Conservation (phyloP, 2,888 invertebrate genomes). For the Hetaerina titia region DNA sequence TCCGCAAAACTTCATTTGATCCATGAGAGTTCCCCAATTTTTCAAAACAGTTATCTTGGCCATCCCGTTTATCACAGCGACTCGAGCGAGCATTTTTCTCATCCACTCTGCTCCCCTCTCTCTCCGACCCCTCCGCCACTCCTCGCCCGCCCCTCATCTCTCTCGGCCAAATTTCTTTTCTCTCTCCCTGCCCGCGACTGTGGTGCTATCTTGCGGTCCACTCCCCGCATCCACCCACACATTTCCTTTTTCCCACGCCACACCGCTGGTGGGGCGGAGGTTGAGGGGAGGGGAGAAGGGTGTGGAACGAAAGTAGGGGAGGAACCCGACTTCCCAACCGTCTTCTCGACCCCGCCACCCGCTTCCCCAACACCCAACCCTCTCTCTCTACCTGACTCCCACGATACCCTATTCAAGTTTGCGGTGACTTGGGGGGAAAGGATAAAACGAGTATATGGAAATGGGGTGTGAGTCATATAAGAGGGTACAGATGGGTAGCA, state of each 20-base stretch:
- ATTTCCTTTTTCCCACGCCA: neutral
- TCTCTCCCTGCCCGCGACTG: neutral
- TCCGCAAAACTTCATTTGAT: constrained; percentile 2
- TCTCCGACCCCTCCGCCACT: neutral
- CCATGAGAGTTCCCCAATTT: neutral
- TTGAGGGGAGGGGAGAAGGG: no score
- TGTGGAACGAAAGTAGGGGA: no score
- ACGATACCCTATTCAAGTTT: no score
- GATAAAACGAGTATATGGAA: no score
- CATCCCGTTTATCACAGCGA: neutral
- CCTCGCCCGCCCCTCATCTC: neutral
- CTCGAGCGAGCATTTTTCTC: neutral
- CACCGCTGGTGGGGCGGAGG: neutral
- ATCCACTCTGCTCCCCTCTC: neutral
- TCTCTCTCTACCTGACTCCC: no score
- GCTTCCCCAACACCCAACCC: no score
- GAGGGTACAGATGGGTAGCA: no score
- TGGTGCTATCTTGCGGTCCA: neutral
- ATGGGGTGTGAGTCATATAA: no score
- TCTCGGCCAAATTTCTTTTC: neutral
- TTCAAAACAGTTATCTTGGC: constrained; percentile 19
- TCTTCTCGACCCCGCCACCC: neutral
- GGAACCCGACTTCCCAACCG: neutral
- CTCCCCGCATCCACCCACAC: neutral
- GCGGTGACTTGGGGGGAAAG: no score